A percentile compares a stretch with the other conserved stretches of the same genome.
phyloP scores from a whole-genome alignment of 53 echinoderm and acorn worm genomes.

The Antedon mediterranea region DNA sequence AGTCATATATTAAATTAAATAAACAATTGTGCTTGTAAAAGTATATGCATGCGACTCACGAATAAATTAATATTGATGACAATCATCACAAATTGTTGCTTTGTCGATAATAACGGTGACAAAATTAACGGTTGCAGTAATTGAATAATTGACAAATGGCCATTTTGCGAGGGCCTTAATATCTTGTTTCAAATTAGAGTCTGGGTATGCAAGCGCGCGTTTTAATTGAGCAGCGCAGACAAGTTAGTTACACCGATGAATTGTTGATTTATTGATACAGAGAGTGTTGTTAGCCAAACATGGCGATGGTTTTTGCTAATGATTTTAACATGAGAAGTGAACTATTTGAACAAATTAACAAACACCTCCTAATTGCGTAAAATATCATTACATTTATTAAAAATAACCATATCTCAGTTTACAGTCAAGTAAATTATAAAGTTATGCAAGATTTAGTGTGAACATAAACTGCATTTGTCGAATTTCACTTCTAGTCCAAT shows the following conservation, averaged over 20 bases:
- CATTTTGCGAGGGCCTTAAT: background rate
- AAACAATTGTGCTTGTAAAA: too few species aligned
- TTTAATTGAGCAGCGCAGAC: background rate
- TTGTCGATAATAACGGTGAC: background rate
- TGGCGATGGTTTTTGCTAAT: background rate
- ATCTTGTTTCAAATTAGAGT: background rate
- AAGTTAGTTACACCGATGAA: background rate
- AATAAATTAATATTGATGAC: background rate
- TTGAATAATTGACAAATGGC: background rate
- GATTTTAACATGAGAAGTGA: background rate
- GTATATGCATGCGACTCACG: background rate
- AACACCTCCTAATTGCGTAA: background rate
- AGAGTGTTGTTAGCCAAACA: background rate
- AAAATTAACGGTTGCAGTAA: background rate
- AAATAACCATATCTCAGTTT: background rate
- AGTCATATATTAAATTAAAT: too few species aligned
- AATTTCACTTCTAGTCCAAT: too few species aligned
- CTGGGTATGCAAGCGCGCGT: background rate
- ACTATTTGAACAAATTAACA: background rate
- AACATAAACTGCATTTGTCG: too few species aligned
- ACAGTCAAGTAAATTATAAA: background rate
- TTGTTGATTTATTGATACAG: background rate
- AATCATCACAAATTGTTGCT: background rate
- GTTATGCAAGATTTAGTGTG: too few species aligned
- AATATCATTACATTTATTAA: background rate